Percentiles rank a stretch among this genome's conserved stretches.
These are phyloP conservation scores for Chamaetylas fuelleborni DNA, from an alignment of 2,113 vertebrate species.

Conservation along the genomic window DNA sequence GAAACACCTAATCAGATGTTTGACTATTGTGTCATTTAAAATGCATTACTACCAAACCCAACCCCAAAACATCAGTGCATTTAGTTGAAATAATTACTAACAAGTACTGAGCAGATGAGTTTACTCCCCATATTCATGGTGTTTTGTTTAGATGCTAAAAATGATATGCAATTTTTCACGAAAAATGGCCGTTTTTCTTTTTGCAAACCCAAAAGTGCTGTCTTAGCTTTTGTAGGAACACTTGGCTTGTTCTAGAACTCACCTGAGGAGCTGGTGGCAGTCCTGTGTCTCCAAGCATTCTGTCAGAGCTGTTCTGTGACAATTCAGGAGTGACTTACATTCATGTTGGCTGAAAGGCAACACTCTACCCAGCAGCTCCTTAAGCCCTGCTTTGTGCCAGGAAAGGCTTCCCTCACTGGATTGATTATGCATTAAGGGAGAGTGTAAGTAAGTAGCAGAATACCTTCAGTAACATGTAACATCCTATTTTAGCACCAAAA, in stretches of 20 bases:
- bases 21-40: not conserved
- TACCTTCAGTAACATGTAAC: not conserved
- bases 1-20: slow-evolving; percentile 10
- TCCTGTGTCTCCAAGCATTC: not conserved
- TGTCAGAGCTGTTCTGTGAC: not conserved
- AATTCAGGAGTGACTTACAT: not conserved
- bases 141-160: not conserved
- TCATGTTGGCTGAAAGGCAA: not conserved
- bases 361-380: not conserved
- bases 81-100: slow-evolving; percentile 18
- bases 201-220: not conserved
- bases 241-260: not conserved
- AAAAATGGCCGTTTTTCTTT: not conserved
- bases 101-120: not conserved
- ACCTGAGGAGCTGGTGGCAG: not conserved
- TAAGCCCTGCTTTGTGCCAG: not conserved
- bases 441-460: not conserved
- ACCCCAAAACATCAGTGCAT: slow-evolving; percentile 1
- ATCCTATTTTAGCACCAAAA: slow-evolving; percentile 30
- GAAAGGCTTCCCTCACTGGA: not conserved
- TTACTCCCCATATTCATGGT: not conserved
- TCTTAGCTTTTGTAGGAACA: not conserved
- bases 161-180: not conserved
- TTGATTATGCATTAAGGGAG: not conserved
- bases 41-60: not conserved